Percentiles rank a stretch among this genome's conserved stretches.
phyloP scores from a whole-genome alignment of 2,797 vertebrate species.

The Toxotes lorentzi region DNA sequence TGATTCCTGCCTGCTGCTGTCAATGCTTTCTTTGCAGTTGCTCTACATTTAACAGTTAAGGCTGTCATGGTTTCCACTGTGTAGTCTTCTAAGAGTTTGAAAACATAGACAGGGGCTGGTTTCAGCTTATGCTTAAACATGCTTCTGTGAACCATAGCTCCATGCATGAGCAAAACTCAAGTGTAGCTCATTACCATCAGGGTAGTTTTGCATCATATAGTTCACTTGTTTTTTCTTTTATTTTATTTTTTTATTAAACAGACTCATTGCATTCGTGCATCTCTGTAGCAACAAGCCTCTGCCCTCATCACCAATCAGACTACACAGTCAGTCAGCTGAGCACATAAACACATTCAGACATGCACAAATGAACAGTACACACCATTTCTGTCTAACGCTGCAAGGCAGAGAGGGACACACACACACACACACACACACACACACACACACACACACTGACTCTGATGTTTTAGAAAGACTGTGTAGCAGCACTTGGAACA shows the following conservation, averaged over 20 bases:
- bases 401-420: conserved; percentile 5
- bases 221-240: conserved; percentile 9
- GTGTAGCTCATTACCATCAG: conserved; percentile 18
- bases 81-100: conserved; percentile 20
- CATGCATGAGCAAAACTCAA: conserved; percentile 31
- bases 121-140: conserved; percentile 8
- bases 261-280: conserved; percentile 53
- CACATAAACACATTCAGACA: conserved; percentile 30
- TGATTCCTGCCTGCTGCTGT: conserved; percentile 60
- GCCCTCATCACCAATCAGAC: conserved; percentile 65
- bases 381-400: conserved; percentile 23
- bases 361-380: conserved; percentile 23
- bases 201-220: conserved; percentile 28
- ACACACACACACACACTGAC: conserved; percentile 18
- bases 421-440: conserved; percentile 20
- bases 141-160: conserved; percentile 2
- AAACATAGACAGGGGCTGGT: conserved; percentile 14
- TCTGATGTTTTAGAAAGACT: conserved; percentile 54
- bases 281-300: conserved; percentile 76
- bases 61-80: conserved; percentile 40
- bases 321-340: conserved; percentile 60
- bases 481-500: conserved; percentile 49
- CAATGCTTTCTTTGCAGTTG: conserved; percentile 51
- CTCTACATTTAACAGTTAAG: conserved; percentile 65
- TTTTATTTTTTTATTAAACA: conserved; percentile 9